Evolutionary conservation across 2,888 invertebrate species (phyloP).

Genomic region (Macrosoma leucophasiata): DNA sequence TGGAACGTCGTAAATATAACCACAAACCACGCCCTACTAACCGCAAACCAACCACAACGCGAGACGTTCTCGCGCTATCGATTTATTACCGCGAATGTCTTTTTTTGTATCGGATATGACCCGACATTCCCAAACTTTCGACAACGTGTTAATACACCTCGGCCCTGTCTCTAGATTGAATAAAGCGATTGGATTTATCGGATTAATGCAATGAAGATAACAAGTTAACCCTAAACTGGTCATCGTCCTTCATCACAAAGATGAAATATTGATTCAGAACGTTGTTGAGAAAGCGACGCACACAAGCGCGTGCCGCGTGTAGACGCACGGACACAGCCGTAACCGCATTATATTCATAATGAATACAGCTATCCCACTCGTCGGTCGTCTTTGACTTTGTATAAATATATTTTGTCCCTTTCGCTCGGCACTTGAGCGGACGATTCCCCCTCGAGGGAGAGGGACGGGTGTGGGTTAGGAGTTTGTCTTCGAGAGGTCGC

Average conservation of each 20-base stretch:
- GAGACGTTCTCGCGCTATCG: constrained; percentile 67
- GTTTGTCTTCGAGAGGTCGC: constrained; percentile 71
- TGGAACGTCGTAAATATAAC: constrained; percentile 74
- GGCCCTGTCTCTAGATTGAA: background rate
- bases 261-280: constrained; percentile 70
- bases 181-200: background rate
- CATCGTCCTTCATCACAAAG: constrained; percentile 54
- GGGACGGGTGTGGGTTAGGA: constrained; percentile 64
- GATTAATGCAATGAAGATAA: constrained; percentile 24
- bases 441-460: constrained; percentile 50
- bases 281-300: constrained; percentile 59
- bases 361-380: constrained; percentile 75
- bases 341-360: constrained; percentile 75
- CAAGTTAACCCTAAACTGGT: constrained; percentile 36
- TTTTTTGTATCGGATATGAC: constrained; percentile 54
- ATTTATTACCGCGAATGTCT: constrained; percentile 48
- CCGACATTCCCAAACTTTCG: constrained; percentile 23
- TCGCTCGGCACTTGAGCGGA: constrained; percentile 56
- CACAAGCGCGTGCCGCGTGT: constrained; percentile 48
- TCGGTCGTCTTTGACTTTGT: constrained; percentile 73
- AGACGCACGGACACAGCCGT: constrained; percentile 67
- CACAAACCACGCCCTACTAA: constrained; percentile 79
- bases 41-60: constrained; percentile 79
- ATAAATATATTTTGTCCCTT: constrained; percentile 71
- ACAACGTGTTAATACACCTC: constrained; percentile 7